Base-by-base conservation (phyloP, 1,140 invertebrate genomes). In the Magallana angulata region DNA sequence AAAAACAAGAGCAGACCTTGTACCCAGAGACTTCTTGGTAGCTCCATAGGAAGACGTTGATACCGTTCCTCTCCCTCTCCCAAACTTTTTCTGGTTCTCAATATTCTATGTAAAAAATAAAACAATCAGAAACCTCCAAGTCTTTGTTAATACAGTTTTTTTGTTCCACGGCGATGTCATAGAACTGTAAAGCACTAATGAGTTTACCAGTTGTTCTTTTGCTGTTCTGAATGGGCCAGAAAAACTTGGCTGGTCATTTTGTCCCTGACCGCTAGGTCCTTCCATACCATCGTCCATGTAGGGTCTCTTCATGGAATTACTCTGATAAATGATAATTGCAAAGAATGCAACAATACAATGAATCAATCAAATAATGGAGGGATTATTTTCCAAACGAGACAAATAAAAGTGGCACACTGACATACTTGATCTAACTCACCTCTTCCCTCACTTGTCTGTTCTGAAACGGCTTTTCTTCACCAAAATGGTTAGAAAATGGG, bases 1-100 rank as follows among this genome's bases (percentile, higher is more conserved):
- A 5, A 48, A 48, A 64, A 8, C 16, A n/a, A n/a, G 60, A 64
- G 8, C 68, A 18, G 89, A 92, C 92, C 92, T 91, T 68, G 92
- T 92, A 68, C 92, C 92, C 7, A 93, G 89, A 30, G 92, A 93
- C 84, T 92, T 93, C 64, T 91, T 92, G 11, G 62, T 87, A 86
- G 71, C 88, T 24, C 92, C 91, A 87, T 92, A 92, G 7, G 89
- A 89, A 56, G 87, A 60, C 57, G 89, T 81, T 36, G 85, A 68
- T 16, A 89, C 87, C 76, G 57, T 57, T n/a, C 89, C 89, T 36
- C 86, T 85, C 57, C 89, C 89, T 84, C 88, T 85, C 48, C 89
- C 89, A 90, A 90, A 91, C 76, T 91, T 91, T 86, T 88, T 91
- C 82, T 90, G 89, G 48, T 92, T 89, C 16, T 91, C 90, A 62